A percentile compares a stretch with the other conserved stretches of the same genome.
phyloP scores from a whole-genome alignment of 2,888 invertebrate genomes.

The Calameuta filiformis region DNA sequence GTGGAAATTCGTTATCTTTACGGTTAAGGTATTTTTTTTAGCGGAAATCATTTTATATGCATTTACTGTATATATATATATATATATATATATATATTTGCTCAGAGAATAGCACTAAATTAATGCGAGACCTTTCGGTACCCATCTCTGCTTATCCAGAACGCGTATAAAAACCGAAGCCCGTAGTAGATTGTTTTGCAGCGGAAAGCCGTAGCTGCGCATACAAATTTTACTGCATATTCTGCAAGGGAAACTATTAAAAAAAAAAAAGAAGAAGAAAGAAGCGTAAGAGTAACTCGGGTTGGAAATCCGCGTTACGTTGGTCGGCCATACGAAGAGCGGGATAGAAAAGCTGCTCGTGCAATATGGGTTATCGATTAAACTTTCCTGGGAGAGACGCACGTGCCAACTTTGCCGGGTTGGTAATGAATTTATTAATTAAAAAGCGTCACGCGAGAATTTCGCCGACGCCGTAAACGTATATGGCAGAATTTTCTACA shows the following conservation, averaged over 20 bases:
- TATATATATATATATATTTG: not conserved
- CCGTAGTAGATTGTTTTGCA: not conserved
- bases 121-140: not conserved
- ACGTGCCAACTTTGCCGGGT: constrained; percentile 19
- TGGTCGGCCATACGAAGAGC: not conserved
- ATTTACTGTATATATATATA: not conserved
- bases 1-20: not conserved
- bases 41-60: not conserved
- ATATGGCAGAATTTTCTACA: not conserved
- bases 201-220: not conserved
- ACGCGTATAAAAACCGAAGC: not conserved
- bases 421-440: constrained; percentile 24
- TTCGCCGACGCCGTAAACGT: not conserved
- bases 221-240: not conserved
- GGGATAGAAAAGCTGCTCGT: constrained; percentile 18
- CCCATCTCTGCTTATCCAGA: not conserved
- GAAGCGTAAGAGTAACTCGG: not conserved
- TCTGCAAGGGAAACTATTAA: not conserved
- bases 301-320: not conserved
- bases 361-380: constrained; percentile 29
- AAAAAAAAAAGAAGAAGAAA: too few species aligned
- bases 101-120: not conserved
- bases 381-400: not conserved
- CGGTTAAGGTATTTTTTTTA: not conserved
- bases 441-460: not conserved